Evolutionary conservation across 2,888 invertebrate species (phyloP).

Genomic region (Spilosoma lubricipeda): DNA sequence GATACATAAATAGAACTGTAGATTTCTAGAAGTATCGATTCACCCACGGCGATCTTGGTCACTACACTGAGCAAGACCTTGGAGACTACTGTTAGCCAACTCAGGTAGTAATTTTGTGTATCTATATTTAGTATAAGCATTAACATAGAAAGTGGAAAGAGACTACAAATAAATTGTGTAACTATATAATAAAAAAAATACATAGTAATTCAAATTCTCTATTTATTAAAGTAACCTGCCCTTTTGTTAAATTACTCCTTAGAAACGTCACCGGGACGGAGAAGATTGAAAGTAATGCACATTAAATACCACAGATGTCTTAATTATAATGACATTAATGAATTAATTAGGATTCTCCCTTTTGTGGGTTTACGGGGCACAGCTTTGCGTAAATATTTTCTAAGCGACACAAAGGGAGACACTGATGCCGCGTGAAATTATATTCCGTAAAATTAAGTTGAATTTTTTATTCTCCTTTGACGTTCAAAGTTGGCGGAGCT

Average conservation of each 20-base stretch:
- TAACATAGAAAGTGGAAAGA: not conserved
- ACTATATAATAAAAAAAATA: not conserved
- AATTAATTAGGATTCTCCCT: constrained; percentile 77
- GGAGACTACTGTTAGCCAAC: no score
- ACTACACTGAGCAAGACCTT: no score
- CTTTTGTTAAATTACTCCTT: constrained; percentile 36
- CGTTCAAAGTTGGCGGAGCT: constrained; percentile 78
- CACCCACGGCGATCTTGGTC: no score
- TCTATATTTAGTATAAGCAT: not conserved
- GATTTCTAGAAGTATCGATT: not conserved
- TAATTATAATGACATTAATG: constrained; percentile 77
- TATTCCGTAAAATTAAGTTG: constrained; percentile 78
- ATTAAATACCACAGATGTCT: constrained; percentile 70
- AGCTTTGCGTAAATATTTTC: constrained; percentile 77
- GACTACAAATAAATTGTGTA: not conserved
- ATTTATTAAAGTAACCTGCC: constrained; percentile 25
- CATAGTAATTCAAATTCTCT: not conserved
- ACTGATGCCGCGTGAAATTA: constrained; percentile 77
- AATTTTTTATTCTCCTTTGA: constrained; percentile 78
- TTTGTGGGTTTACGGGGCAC: constrained; percentile 66
- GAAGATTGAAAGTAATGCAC: constrained; percentile 66
- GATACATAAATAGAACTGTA: not conserved
- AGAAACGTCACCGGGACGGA: constrained; percentile 47
- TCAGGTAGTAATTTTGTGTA: no score
- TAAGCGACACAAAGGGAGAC: constrained; percentile 71